Evolutionary conservation across 2,888 invertebrate genomes (phyloP).

Genomic region (Geotrupes spiniger): DNA sequence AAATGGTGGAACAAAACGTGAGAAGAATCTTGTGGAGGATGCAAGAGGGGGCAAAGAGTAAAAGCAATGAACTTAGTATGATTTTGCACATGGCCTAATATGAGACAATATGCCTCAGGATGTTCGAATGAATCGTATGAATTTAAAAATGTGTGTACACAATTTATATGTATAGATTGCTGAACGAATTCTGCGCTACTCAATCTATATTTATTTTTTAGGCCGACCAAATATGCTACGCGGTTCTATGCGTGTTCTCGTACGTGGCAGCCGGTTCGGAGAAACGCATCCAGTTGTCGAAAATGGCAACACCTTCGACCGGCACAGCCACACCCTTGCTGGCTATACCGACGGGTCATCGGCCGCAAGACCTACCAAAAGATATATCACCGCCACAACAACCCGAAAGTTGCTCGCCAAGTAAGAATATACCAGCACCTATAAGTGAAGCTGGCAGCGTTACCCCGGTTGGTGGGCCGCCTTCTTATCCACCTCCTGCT

Average conservation of each 20-base stretch:
- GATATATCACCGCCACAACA: slow-evolving; percentile 29
- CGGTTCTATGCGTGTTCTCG: slow-evolving; percentile 98
- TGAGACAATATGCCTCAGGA: no score
- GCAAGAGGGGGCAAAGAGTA: no score
- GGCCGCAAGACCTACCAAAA: slow-evolving; percentile 24
- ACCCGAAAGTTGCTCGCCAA: slow-evolving; percentile 19
- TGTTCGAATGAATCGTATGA: no score
- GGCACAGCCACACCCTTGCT: slow-evolving; percentile 23
- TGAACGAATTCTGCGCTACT: no score
- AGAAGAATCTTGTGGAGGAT: no score
- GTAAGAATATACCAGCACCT: slow-evolving; percentile 23
- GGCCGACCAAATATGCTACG: slow-evolving; percentile 99
- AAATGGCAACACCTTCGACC: slow-evolving; percentile 31
- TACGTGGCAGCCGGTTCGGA: slow-evolving; percentile 93
- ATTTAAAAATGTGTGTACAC: no score
- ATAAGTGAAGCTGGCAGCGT: slow-evolving; percentile 39
- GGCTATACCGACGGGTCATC: slow-evolving; percentile 14
- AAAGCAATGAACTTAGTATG: no score
- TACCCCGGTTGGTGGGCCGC: slow-evolving; percentile 46
- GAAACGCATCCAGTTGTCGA: slow-evolving; percentile 54
- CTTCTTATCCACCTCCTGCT: slow-evolving; percentile 47
- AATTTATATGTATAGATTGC: no score
- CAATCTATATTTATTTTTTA: slow-evolving; percentile 45
- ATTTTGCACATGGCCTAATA: no score
- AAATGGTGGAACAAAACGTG: no score